These are phyloP conservation scores for Pseudorasbora parva DNA, from an alignment of 2,113 vertebrate genomes.

Conservation along the genomic window DNA sequence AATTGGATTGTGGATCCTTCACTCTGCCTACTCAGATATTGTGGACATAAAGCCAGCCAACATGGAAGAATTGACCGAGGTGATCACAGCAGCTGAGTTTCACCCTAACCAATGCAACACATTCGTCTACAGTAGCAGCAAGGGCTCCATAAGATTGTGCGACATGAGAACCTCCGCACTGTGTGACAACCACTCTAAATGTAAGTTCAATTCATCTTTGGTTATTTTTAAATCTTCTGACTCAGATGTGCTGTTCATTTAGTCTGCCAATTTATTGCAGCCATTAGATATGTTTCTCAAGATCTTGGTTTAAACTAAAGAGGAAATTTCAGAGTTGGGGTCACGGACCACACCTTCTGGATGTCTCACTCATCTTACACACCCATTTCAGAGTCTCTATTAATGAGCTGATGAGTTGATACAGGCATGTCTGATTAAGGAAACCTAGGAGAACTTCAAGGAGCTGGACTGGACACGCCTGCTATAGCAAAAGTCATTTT, in stretches of 20 bases:
- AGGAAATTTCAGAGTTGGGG: not conserved
- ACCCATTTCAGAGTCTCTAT: too few species aligned
- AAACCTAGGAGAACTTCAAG: too few species aligned
- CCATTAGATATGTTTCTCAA: not conserved
- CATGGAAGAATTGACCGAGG: slow-evolving; percentile 90
- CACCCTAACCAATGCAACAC: slow-evolving; percentile 89
- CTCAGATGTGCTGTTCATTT: not conserved
- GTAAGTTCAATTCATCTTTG: slow-evolving; percentile 69
- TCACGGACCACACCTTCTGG: not conserved
- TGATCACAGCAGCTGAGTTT: slow-evolving; percentile 87
- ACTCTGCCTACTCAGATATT: slow-evolving; percentile 76
- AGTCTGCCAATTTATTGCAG: not conserved
- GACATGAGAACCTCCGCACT: slow-evolving; percentile 86
- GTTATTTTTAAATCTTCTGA: not conserved
- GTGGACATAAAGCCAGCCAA: slow-evolving; percentile 89
- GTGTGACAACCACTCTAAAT: slow-evolving; percentile 88
- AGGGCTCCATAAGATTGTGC: slow-evolving; percentile 87
- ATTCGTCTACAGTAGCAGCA: slow-evolving; percentile 91
- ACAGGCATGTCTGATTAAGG: too few species aligned
- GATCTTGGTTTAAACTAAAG: not conserved
- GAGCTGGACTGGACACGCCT: too few species aligned
- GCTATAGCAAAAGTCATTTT: too few species aligned
- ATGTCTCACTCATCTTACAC: too few species aligned
- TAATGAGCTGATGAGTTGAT: too few species aligned
- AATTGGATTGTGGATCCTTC: slow-evolving; percentile 46